Percentiles rank a stretch among this genome's conserved stretches.
Evolutionary conservation across 2,888 invertebrate species (phyloP).

Genomic region (Drosophila quinaria): DNA sequence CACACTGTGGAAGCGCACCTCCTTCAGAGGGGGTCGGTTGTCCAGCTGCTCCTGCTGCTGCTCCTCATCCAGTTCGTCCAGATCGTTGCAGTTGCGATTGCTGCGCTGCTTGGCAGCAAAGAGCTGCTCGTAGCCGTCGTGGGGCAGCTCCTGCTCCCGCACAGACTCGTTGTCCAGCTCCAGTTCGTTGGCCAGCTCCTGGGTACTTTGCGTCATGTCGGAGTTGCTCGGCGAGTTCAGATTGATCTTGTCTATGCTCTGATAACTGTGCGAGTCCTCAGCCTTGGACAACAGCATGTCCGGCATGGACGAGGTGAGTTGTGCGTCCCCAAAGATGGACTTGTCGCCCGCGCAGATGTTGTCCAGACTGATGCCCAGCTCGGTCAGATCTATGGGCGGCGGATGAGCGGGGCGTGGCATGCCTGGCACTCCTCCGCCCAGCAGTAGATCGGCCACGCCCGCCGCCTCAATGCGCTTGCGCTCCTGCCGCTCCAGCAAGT

Average conservation of each 20-base stretch:
- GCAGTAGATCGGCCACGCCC: slow-evolving; percentile 81
- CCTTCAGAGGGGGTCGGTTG: slow-evolving; percentile 78
- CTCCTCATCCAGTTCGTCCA: slow-evolving; percentile 47
- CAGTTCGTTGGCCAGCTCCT: slow-evolving; percentile 83
- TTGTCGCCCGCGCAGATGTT: slow-evolving; percentile 87
- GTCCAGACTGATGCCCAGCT: slow-evolving; percentile 87
- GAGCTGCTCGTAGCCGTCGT: slow-evolving; percentile 80
- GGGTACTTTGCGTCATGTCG: slow-evolving; percentile 84
- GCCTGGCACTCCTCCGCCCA: slow-evolving; percentile 79
- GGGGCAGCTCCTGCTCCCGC: slow-evolving; percentile 75
- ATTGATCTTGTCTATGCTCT: slow-evolving; percentile 85
- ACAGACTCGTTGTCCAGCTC: slow-evolving; percentile 80
- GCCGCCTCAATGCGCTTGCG: slow-evolving; percentile 78
- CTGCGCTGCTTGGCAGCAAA: slow-evolving; percentile 51
- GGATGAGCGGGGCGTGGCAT: slow-evolving; percentile 87
- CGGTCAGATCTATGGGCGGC: slow-evolving; percentile 88
- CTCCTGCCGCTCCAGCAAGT: slow-evolving; percentile 80
- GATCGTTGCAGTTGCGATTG: slow-evolving; percentile 58
- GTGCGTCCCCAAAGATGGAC: slow-evolving; percentile 84
- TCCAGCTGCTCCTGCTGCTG: slow-evolving; percentile 66
- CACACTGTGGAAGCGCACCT: slow-evolving; percentile 84
- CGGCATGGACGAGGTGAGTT: slow-evolving; percentile 88
- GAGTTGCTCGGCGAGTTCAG: slow-evolving; percentile 84
- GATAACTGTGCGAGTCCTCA: slow-evolving; percentile 84
- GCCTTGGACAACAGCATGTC: slow-evolving; percentile 86